phyloP scores from a whole-genome alignment of 2,888 invertebrate genomes.

The Chalcis sispes region DNA sequence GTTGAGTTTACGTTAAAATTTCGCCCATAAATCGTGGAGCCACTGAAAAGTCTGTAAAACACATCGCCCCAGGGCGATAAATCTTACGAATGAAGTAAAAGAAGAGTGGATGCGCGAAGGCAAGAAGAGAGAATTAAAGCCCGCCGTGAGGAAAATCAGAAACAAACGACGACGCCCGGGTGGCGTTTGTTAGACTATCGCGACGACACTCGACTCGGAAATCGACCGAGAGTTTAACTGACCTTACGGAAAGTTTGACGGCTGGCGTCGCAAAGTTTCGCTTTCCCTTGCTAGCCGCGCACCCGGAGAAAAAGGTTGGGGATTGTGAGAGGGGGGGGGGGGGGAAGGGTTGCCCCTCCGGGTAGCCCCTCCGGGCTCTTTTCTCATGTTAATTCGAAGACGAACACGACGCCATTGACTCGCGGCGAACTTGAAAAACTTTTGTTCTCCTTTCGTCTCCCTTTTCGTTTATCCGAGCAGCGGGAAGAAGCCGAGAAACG shows the following conservation, averaged over 20 bases:
- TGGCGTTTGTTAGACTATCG: background rate
- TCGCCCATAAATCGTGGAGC: slow-evolving; percentile 37
- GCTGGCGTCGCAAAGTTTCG: slow-evolving; percentile 11
- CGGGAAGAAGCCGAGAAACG: too few species aligned
- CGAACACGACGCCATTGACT: slow-evolving; percentile 16
- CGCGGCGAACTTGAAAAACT: slow-evolving; percentile 55
- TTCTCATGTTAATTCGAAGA: slow-evolving; percentile 51
- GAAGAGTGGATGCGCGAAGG: slow-evolving; percentile 8
- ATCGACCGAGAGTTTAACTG: slow-evolving; percentile 20
- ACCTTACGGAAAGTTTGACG: slow-evolving; percentile 53
- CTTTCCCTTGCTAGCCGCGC: background rate
- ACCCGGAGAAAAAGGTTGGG: too few species aligned
- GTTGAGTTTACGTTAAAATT: too few species aligned
- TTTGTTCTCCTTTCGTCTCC: background rate
- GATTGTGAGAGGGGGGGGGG: too few species aligned
- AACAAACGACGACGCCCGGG: slow-evolving; percentile 46
- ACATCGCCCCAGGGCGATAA: slow-evolving; percentile 48
- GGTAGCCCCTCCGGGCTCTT: too few species aligned
- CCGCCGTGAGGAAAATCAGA: slow-evolving; percentile 52
- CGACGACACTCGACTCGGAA: slow-evolving; percentile 37
- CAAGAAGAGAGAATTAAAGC: slow-evolving; percentile 7
- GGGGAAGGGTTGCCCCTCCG: too few species aligned
- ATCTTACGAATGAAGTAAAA: slow-evolving; percentile 22
- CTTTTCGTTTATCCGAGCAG: too few species aligned
- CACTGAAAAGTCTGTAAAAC: slow-evolving; percentile 50